These are phyloP conservation scores for Callopanchax toddi DNA, from an alignment of 2,113 vertebrate species.

Conservation along the genomic window DNA sequence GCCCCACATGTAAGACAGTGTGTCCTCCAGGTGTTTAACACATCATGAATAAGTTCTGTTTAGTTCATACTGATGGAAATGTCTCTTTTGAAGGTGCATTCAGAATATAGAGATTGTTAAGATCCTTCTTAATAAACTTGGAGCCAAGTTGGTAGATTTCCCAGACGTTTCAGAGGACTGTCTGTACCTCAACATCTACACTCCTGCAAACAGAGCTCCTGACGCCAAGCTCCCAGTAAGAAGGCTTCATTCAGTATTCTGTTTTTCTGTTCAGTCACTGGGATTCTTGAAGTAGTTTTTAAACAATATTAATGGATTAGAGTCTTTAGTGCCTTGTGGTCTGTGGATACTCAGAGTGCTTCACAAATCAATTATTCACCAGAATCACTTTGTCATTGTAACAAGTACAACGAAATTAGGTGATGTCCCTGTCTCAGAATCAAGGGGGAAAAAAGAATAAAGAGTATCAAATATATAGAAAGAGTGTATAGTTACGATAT, in stretches of 20 bases:
- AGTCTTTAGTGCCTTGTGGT: too few species aligned
- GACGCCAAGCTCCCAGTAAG: constrained; percentile 77
- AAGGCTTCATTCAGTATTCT: neutral
- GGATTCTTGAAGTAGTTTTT: neutral
- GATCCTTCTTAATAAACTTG: neutral
- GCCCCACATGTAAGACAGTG: constrained; percentile 79
- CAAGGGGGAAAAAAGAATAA: too few species aligned
- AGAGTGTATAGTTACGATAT: too few species aligned
- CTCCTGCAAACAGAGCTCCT: constrained; percentile 65
- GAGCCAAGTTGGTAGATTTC: neutral
- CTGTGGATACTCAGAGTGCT: too few species aligned
- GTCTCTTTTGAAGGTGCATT: constrained; percentile 68
- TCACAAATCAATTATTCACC: too few species aligned
- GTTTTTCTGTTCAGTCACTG: neutral
- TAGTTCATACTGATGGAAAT: neutral
- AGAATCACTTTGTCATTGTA: too few species aligned
- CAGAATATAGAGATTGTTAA: neutral
- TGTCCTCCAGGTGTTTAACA: neutral
- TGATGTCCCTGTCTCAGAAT: too few species aligned
- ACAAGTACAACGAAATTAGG: too few species aligned
- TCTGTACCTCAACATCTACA: constrained; percentile 80
- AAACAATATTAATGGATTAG: too few species aligned
- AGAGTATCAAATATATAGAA: too few species aligned
- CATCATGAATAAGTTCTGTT: neutral
- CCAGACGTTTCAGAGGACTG: constrained; percentile 78